Base-by-base conservation (phyloP, 2,888 invertebrate genomes). In the Dinocampus coccinellae region DNA sequence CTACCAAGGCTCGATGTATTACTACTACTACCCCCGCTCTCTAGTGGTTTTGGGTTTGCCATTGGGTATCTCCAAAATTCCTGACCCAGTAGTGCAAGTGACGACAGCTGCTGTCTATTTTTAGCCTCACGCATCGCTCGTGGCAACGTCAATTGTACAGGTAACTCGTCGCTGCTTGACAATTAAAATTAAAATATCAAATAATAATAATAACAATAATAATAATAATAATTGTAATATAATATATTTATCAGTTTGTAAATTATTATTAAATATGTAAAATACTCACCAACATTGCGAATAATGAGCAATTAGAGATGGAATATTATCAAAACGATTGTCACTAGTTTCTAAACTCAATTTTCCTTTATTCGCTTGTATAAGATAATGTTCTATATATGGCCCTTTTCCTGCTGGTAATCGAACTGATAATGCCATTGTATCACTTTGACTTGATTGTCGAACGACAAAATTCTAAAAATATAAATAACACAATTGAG, bases 321-420 rank as follows among this genome's bases (percentile, higher is more conserved):
- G 97, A 88, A 98, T 96, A 82, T 95, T 95, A 85, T 94, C 94
- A 88, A 98, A 98, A 83, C 94, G 93, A 88, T 97, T 96, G 83
- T 95, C 94, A 39, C 97, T 97, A 72, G 97, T 97, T 89, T 98
- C 97, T 78, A 98, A 90, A 66, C 95, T 95, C 75, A 97, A 91
- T 80, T 94, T 92, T 66, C 94, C 93, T 53, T 91, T 91, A 62
- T 92, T 91, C 16, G 95, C 94, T 88, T 97, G 97, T 79, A 98
- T 96, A 82, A 98, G 92, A 90, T 98, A 98, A 89, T 98, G 98
- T 86, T 98, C 97, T 83, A 97, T 96, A 88, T 96, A 96, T 9
- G 96, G 95, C 1, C 96, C 95, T 82, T 94, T 95, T 81, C 94
- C 94, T 22, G 93, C 92, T 0, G 96, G 96, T 75, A 97, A 90